These are phyloP conservation scores for Drosophila arawakana DNA, from an alignment of 1,140 invertebrate genomes.

Conservation along the genomic window DNA sequence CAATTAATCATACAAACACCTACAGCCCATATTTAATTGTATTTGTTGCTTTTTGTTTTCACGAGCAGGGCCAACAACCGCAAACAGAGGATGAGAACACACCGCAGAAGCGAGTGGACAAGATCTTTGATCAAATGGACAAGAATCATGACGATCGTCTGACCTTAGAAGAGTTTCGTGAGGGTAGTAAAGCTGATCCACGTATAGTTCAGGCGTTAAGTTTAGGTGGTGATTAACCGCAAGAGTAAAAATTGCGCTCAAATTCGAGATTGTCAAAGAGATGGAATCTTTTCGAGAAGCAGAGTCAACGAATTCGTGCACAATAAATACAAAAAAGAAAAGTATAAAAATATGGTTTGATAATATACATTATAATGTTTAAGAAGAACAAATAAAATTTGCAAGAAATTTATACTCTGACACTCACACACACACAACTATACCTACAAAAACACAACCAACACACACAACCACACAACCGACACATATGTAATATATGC, in stretches of 20 bases:
- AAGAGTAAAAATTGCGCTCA: conserved; percentile 39
- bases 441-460: not conserved
- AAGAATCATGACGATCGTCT: conserved; percentile 95
- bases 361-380: conserved; percentile 28
- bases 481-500: conserved; percentile 33
- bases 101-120: conserved; percentile 97
- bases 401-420: conserved; percentile 18
- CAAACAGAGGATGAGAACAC: conserved; percentile 97
- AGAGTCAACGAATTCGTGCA: conserved; percentile 85
- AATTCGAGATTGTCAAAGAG: conserved; percentile 37
- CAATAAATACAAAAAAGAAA: conserved; percentile 29
- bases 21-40: not conserved
- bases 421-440: conserved; percentile 12
- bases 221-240: conserved; percentile 89
- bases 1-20: too few species aligned
- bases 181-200: conserved; percentile 96
- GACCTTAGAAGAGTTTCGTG: conserved; percentile 86
- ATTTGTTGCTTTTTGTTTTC: not conserved
- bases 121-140: conserved; percentile 99
- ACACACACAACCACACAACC: conserved; percentile 14
- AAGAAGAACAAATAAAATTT: conserved; percentile 14
- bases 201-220: conserved; percentile 98
- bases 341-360: conserved; percentile 29
- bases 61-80: conserved; percentile 92
- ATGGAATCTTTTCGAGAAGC: conserved; percentile 40